phyloP scores from a whole-genome alignment of 2,797 vertebrate species.

The Gadopsis marmoratus region DNA sequence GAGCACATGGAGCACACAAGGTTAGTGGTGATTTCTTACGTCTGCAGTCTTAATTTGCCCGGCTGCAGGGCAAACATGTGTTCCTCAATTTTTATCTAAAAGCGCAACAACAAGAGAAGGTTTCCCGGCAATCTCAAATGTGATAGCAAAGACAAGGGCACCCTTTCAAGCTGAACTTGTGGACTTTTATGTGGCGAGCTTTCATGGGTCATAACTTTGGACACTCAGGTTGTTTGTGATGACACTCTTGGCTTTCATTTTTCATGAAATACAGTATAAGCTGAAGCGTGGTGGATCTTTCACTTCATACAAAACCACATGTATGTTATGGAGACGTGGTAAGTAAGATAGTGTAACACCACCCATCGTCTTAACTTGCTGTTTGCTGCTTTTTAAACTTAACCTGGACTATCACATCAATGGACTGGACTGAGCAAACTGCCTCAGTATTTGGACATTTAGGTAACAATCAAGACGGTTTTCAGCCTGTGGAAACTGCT shows the following conservation, averaged over 20 bases:
- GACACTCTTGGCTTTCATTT: constrained; percentile 32
- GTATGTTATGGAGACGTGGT: constrained; percentile 13
- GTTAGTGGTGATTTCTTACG: constrained; percentile 72
- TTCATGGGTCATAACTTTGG: constrained; percentile 33
- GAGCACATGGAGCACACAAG: constrained; percentile 78
- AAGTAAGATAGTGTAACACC: background rate
- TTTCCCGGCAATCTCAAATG: constrained; percentile 60
- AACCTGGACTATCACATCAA: constrained; percentile 2
- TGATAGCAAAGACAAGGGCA: constrained; percentile 62
- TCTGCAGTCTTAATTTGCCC: constrained; percentile 72
- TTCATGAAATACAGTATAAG: constrained; percentile 28
- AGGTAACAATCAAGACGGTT: constrained; percentile 22
- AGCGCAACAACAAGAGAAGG: constrained; percentile 59
- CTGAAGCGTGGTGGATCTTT: constrained; percentile 18
- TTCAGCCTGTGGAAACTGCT: constrained; percentile 20
- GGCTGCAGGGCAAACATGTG: constrained; percentile 78
- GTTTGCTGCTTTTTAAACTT: constrained; percentile 34
- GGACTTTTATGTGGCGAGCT: constrained; percentile 49
- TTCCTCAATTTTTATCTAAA: constrained; percentile 75
- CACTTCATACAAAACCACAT: constrained; percentile 21
- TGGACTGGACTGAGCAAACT: constrained; percentile 32
- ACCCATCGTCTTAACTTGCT: constrained; percentile 19
- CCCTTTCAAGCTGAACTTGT: constrained; percentile 58
- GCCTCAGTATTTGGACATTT: constrained; percentile 47
- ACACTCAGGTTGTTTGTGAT: constrained; percentile 68